Evolutionary conservation across 2,113 vertebrate genomes (phyloP).

Genomic region (Amphiprion percula): DNA sequence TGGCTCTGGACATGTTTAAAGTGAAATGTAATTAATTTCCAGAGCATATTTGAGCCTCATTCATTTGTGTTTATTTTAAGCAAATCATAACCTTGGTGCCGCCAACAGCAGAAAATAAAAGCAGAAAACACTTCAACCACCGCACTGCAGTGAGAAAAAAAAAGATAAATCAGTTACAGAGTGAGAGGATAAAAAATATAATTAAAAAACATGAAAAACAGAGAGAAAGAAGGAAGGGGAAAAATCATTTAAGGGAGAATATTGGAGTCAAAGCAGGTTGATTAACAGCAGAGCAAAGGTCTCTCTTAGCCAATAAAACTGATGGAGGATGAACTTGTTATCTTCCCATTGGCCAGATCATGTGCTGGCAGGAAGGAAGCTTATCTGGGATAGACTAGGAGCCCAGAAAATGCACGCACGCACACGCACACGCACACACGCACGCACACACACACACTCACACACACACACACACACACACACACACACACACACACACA

Average conservation of each 20-base stretch:
- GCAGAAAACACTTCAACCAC: background rate
- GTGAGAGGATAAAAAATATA: background rate
- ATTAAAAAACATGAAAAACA: background rate
- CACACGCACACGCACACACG: background rate
- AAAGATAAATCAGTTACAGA: background rate
- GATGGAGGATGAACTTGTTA: constrained; percentile 49
- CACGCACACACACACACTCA: background rate
- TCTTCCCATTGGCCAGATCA: constrained; percentile 43
- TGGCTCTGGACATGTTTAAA: background rate
- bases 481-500: background rate
- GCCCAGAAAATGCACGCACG: background rate
- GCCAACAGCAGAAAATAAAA: background rate
- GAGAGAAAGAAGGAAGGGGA: background rate
- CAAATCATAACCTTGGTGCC: background rate
- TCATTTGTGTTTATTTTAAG: background rate
- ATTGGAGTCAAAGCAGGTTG: background rate
- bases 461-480: background rate
- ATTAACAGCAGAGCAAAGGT: constrained; percentile 25
- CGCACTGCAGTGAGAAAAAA: background rate
- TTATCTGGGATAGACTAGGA: constrained; percentile 46
- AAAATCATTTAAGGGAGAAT: no score
- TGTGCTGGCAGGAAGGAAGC: constrained; percentile 42
- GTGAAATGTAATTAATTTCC: background rate
- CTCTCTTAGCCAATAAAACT: constrained; percentile 35
- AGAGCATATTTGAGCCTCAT: background rate